Percentiles rank a stretch among this genome's conserved stretches.
phyloP scores from a whole-genome alignment of 2,888 invertebrate species.

The Ptilodon capucinus region DNA sequence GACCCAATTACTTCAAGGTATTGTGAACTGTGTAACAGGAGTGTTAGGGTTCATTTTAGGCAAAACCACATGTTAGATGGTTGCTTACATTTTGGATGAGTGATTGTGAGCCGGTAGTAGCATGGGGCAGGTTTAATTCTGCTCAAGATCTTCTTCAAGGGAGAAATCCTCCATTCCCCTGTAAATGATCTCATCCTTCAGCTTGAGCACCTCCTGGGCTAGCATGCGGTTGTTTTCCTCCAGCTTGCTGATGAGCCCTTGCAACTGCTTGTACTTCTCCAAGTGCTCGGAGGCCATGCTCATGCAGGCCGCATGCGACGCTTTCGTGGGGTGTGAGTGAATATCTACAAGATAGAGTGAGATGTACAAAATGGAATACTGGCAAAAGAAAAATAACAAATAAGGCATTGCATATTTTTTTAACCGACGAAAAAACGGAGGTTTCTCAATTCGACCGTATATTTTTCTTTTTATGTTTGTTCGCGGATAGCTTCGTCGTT shows the following conservation, averaged over 20 bases:
- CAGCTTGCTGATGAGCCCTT: conserved; percentile 26
- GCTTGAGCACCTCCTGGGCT: conserved; percentile 30
- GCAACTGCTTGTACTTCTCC: conserved; percentile 27
- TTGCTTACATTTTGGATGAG: no score
- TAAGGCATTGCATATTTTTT: no score
- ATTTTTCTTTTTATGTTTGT: no score
- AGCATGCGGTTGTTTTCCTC: conserved; percentile 32
- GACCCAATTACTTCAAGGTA: no score
- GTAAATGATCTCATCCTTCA: conserved; percentile 59
- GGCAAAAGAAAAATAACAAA: no score
- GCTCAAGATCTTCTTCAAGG: conserved; percentile 14
- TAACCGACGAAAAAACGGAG: no score
- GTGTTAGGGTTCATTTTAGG: not conserved
- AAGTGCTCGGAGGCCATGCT: conserved; percentile 26
- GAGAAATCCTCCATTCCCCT: conserved; percentile 38
- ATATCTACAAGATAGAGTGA: conserved; percentile 23
- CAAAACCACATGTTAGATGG: no score
- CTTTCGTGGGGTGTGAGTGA: conserved; percentile 22
- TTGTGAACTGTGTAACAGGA: not conserved
- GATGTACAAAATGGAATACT: no score
- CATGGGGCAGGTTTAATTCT: conserved; percentile 5
- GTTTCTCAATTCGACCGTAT: no score
- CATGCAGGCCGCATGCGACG: conserved; percentile 25
- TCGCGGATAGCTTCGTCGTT: no score
- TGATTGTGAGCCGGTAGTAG: no score